A percentile compares a stretch with the other conserved stretches of the same genome.
Evolutionary conservation across 2,888 invertebrate species (phyloP).

Genomic region (Eupithecia subfuscata): DNA sequence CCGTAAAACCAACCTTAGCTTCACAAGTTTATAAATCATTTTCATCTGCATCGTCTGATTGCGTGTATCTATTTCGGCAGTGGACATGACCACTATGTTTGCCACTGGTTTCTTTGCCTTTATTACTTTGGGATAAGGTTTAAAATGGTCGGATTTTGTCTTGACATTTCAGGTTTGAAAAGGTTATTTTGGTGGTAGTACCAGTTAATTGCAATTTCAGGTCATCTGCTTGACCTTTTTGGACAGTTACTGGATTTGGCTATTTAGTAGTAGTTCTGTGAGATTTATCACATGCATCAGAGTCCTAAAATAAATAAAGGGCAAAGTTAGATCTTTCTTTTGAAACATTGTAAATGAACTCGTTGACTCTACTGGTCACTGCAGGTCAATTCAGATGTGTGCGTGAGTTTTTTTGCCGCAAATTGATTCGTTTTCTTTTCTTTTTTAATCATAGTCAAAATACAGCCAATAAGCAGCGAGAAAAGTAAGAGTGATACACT

Average conservation of each 20-base stretch:
- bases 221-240: constrained; percentile 42
- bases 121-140: constrained; percentile 32
- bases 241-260: constrained; percentile 36
- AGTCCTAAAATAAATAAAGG: background rate
- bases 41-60: constrained; percentile 6
- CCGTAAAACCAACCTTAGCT: constrained; percentile 11
- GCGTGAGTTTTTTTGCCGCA: background rate
- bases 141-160: constrained; percentile 20
- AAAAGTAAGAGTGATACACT: too few species aligned
- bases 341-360: background rate
- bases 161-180: constrained; percentile 45
- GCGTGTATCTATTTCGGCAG: constrained; percentile 20
- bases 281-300: background rate
- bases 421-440: background rate
- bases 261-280: background rate
- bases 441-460: background rate
- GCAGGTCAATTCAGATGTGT: background rate
- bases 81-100: constrained; percentile 25
- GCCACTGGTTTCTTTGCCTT: constrained; percentile 17
- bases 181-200: constrained; percentile 45
- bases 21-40: constrained; percentile 3
- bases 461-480: too few species aligned
- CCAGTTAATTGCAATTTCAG: constrained; percentile 44
- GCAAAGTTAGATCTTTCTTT: background rate
- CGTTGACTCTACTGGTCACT: background rate